Base-by-base conservation (phyloP, 2,113 vertebrate genomes). In the Cyphomyrus plagiostoma region DNA sequence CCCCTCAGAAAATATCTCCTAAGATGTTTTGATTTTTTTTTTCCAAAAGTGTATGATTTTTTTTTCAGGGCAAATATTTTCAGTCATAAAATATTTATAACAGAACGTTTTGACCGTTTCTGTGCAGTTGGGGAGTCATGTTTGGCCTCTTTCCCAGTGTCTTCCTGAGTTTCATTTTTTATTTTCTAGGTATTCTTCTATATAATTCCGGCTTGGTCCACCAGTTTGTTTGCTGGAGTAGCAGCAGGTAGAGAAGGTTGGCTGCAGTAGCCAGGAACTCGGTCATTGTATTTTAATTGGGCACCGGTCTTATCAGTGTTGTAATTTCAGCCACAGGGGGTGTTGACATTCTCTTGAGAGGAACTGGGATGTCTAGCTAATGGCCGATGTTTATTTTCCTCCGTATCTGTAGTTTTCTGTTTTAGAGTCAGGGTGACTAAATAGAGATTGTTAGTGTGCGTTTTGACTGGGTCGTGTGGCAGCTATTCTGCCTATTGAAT, bases 291-390 rank as follows among this genome's bases (percentile, higher is more conserved):
- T 70, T 50, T 56, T 91, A 92, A 91, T 90, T 88, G 30, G 26
- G 89, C 35, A 42, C 88, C 50, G 90, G 92, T 93, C 92, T 93
- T 93, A 94, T 94, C 92, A 92, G 92, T 91, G 89, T 88, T 4
- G 80, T 92, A 58, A 89, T 86, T 62, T 88, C 89, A 92, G 90
- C 50, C 89, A 87, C 87, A 56, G 88, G 88, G 91, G 89, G 89
- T 94, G 91, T 94, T 94, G 92, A 93, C 93, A 93, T 95, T 93
- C 93, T 91, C 92, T 70, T 4, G 84, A 46, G 82, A 90, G 89
- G 58, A 88, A 84, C 48, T 58, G 53, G 66, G 56, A 62, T 45
- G 17, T 49, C 39, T 30, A 70, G 85, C 82, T 52, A 90, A 88
- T 87, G 46, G 56, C 53, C 19, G 45, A 86, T 86, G 84, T 86